A percentile compares a stretch with the other conserved stretches of the same genome.
Evolutionary conservation across 2,113 vertebrate species (phyloP).

Genomic region (Sterna hirundo): DNA sequence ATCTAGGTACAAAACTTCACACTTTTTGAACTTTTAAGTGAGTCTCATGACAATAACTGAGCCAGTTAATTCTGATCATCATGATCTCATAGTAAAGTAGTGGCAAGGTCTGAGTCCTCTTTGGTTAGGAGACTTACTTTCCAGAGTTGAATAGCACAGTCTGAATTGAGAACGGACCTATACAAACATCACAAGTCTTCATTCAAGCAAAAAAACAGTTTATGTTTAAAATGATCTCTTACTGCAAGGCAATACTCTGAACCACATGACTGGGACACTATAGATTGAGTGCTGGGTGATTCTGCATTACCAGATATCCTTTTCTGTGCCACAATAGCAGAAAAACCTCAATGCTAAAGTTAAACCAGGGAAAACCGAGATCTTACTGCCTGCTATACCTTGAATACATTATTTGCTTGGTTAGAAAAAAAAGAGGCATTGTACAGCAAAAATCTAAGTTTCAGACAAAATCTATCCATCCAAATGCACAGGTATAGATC

Average conservation of each 20-base stretch:
- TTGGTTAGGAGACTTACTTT: not conserved
- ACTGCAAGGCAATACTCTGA: not conserved
- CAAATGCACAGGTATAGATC: not conserved
- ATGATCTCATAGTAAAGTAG: not conserved
- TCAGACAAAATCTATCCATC: not conserved
- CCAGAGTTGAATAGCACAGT: not conserved
- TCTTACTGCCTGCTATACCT: not conserved
- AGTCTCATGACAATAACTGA: not conserved
- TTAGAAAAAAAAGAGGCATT: not conserved
- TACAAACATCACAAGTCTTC: not conserved
- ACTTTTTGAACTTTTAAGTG: slow-evolving; percentile 23
- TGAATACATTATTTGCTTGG: not conserved
- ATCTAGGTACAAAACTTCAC: slow-evolving; percentile 13
- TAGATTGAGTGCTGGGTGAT: not conserved
- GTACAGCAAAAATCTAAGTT: not conserved
- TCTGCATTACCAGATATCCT: not conserved
- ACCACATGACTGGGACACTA: not conserved
- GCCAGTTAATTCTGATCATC: not conserved
- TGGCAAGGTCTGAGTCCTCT: not conserved
- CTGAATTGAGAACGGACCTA: not conserved
- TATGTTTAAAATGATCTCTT: not conserved
- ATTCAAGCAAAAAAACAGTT: not conserved
- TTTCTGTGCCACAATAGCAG: not conserved
- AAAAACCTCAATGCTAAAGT: not conserved
- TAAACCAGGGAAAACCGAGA: not conserved